These are phyloP conservation scores for Busseola fusca DNA, from an alignment of 2,888 invertebrate genomes.

Conservation along the genomic window DNA sequence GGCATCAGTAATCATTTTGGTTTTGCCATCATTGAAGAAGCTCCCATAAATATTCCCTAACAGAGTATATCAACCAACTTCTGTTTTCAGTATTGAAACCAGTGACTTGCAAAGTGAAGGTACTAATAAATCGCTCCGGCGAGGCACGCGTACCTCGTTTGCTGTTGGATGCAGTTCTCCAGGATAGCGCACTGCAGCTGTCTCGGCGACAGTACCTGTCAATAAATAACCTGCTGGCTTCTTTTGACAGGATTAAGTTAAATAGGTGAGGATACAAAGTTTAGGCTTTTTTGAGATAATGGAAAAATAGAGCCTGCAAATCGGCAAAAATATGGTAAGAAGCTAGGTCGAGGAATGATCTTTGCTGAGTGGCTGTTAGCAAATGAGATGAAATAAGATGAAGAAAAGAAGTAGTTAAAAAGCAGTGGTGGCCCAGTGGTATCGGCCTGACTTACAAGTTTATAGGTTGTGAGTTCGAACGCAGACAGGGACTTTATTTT, in stretches of 20 bases:
- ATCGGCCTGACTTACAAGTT: too few species aligned
- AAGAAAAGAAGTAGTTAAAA: background rate
- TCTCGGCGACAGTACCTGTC: conserved; percentile 92
- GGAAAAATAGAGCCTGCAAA: background rate
- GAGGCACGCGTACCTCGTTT: conserved; percentile 90
- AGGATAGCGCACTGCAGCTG: conserved; percentile 93
- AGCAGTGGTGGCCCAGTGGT: too few species aligned
- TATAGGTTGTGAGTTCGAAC: too few species aligned
- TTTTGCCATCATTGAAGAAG: too few species aligned
- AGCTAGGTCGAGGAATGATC: background rate
- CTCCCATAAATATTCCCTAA: too few species aligned
- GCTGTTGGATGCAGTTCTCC: conserved; percentile 91
- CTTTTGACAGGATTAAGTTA: conserved; percentile 90
- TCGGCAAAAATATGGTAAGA: background rate
- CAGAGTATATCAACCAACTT: background rate
- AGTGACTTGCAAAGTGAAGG: conserved; percentile 93
- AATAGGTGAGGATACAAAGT: conserved; percentile 88
- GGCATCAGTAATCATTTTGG: too few species aligned
- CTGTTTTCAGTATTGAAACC: conserved; percentile 91
- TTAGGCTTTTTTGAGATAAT: background rate
- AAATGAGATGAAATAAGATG: too few species aligned
- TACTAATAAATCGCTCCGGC: conserved; percentile 91
- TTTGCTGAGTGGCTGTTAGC: background rate
- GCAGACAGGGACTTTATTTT: too few species aligned
- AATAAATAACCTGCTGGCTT: conserved; percentile 87